Evolutionary conservation across 2,113 vertebrate genomes (phyloP).

Genomic region (Halichoerus grypus): DNA sequence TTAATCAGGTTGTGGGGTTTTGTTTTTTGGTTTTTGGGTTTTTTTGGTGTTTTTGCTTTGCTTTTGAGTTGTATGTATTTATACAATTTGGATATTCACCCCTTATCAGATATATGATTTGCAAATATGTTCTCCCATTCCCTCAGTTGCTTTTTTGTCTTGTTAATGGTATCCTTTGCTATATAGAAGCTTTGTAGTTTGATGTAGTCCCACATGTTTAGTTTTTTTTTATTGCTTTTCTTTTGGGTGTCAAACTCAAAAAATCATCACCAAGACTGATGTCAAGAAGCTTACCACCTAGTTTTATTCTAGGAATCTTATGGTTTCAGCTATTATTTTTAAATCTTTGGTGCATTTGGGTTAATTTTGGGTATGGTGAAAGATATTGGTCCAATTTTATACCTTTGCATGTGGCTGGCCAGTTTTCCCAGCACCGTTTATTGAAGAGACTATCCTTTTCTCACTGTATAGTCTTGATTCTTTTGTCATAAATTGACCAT

Average conservation of each 20-base stretch:
- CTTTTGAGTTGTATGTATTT: not conserved
- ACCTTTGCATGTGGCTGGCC: not conserved
- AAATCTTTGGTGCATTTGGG: not conserved
- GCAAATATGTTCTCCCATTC: not conserved
- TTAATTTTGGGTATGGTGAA: not conserved
- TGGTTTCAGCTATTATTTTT: not conserved
- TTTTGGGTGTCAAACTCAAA: not conserved
- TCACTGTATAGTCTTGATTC: not conserved
- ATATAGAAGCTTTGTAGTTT: not conserved
- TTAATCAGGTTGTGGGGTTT: not conserved
- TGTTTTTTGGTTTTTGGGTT: not conserved
- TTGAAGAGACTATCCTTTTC: not conserved
- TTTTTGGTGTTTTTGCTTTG: not conserved
- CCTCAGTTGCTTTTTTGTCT: not conserved
- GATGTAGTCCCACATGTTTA: not conserved
- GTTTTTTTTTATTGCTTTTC: not conserved
- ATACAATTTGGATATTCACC: not conserved
- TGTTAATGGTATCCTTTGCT: not conserved
- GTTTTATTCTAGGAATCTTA: not conserved
- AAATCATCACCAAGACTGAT: not conserved
- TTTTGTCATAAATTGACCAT: not conserved
- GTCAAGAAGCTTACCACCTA: not conserved
- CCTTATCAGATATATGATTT: not conserved
- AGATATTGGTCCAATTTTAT: not conserved
- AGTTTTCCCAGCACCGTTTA: not conserved